Base-by-base conservation (phyloP, 2,797 vertebrate genomes). In the Lophius americanus region DNA sequence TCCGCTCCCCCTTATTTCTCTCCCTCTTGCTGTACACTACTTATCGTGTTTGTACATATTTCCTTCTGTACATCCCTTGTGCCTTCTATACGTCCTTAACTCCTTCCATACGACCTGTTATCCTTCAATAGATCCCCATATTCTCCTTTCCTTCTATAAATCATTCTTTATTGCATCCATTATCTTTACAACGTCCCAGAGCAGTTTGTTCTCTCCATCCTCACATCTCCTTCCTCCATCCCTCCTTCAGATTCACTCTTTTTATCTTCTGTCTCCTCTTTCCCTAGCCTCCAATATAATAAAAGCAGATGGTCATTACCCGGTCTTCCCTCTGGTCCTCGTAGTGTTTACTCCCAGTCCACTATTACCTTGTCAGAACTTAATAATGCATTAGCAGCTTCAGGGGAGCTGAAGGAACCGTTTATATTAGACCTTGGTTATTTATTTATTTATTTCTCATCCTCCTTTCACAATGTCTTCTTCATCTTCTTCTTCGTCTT, bases 311-410 rank as follows among this genome's bases (percentile, higher is more conserved):
- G 23, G n/a, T 66, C 58, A 33, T 51, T 23, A 41, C 35, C 35
- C 48, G 11, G 0, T 47, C 52, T 1, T 71, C 44, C 0, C 39
- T 57, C 42, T 13, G 2, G 4, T 70, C 56, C 32, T 65, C 23
- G 32, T 61, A 44, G 9, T 3, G 4, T 70, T 72, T 70, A 64
- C 64, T 54, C 53, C 1, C 23, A 39, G 60, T 44, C 47, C 7
- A 50, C 59, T 71, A 71, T 81, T 74, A 75, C 59, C 72, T 61
- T 71, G 69, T 54, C 46, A 14, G 49, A 48, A 38, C 74, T 85
- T 51, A 88, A 85, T 83, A 86, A 86, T 85, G 74, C 70, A 86
- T 72, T 14, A 75, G 69, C 42, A 38, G 47, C 82, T 73, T 51
- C 9, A 3, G 70, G 83, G 76, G 55, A n/a, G 42, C 53, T 60